Evolutionary conservation across 2,113 vertebrate genomes (phyloP).

Genomic region (Macrotus californicus): DNA sequence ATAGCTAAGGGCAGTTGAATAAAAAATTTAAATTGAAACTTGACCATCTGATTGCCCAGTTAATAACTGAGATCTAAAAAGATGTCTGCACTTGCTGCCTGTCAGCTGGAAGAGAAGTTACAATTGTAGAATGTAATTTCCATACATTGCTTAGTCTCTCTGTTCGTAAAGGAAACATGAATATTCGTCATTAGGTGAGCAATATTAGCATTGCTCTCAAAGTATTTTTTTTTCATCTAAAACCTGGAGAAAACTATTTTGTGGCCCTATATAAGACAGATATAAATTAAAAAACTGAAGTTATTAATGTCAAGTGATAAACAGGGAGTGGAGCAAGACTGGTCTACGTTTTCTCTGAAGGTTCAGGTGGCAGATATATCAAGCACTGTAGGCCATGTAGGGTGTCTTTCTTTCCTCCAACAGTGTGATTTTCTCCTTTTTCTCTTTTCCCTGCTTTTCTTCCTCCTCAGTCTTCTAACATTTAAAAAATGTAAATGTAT

Average conservation of each 20-base stretch:
- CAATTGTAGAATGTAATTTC: background rate
- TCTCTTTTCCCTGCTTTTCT: too few species aligned
- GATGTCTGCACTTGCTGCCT: background rate
- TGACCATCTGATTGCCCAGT: background rate
- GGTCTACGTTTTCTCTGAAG: background rate
- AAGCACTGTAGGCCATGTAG: rapidly evolving
- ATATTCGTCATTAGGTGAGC: background rate
- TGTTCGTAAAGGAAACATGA: background rate
- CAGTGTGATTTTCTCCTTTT: background rate
- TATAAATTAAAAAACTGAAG: background rate
- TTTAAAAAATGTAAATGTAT: background rate
- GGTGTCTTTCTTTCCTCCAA: background rate
- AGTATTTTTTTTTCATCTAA: background rate
- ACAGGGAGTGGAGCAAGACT: background rate
- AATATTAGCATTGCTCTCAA: background rate
- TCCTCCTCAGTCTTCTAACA: background rate
- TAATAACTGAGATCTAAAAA: background rate
- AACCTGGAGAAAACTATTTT: background rate
- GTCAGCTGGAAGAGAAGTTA: background rate
- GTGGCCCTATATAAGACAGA: background rate
- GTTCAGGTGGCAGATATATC: background rate
- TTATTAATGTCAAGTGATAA: background rate
- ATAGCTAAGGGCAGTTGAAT: background rate
- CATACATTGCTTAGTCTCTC: background rate
- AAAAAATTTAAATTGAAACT: background rate